phyloP scores from a whole-genome alignment of 2,113 vertebrate species.

The Tringa solitaria region DNA sequence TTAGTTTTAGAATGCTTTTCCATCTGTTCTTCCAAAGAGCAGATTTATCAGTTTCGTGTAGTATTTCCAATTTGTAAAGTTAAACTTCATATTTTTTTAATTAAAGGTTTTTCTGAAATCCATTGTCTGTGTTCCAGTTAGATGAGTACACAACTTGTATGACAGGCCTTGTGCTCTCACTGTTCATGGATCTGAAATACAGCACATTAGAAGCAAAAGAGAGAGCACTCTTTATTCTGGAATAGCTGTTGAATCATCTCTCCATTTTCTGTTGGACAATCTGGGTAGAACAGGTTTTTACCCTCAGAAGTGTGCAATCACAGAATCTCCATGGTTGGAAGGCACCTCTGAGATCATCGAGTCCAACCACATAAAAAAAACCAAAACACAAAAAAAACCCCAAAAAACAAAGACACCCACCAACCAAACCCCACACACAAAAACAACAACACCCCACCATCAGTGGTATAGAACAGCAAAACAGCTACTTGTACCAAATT shows the following conservation, averaged over 20 bases:
- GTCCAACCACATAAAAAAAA: too few relatives aligned
- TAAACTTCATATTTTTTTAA: background rate
- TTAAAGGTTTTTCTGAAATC: background rate
- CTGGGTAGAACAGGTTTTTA: background rate
- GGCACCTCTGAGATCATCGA: too few relatives aligned
- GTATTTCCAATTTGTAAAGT: background rate
- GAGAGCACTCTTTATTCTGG: background rate
- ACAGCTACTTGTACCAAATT: background rate
- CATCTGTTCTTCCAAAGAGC: background rate
- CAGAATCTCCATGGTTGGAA: too few relatives aligned
- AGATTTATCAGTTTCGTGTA: background rate
- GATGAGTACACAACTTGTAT: background rate
- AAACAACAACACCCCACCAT: too few relatives aligned
- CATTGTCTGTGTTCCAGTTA: background rate
- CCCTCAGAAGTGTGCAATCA: background rate
- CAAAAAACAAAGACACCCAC: too few relatives aligned
- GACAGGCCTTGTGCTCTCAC: background rate
- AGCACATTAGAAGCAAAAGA: background rate
- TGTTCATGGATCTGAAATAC: background rate
- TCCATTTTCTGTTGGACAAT: background rate
- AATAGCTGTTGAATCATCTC: background rate
- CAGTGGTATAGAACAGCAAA: background rate
- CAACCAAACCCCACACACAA: too few relatives aligned
- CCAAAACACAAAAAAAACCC: too few relatives aligned
- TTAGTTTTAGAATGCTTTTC: background rate